Base-by-base conservation (phyloP, 1,140 invertebrate species). In the Drosophila subobscura region DNA sequence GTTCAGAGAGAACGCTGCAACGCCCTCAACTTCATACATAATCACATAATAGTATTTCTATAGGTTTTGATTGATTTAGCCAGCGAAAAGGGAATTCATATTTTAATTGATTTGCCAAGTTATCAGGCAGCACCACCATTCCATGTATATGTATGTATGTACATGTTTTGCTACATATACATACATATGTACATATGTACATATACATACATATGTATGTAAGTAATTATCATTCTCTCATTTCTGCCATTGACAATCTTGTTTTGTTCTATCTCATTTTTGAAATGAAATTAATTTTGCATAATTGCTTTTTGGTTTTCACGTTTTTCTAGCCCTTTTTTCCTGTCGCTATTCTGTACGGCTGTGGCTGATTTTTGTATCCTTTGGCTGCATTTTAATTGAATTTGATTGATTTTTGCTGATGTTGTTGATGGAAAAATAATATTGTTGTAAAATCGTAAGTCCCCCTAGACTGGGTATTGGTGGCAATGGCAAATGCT, bases 371-470 rank as follows among this genome's bases (percentile, higher is more conserved):
- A 53, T 68, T 78, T 75, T 75, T 72, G 53, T 68, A 40, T 73
- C 66, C 66, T 61, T 64, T 50, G 67, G 78, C 74, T 37, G 78
- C 63, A 67, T 65, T 88, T 83, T 88, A 88, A 88, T 88, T 88
- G 83, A 88, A 83, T 75, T 79, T 88, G 83, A 88, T 88, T 88
- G 83, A 88, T 88, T 88, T 85, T 83, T 88, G 78, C 78, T 83
- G 78, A 86, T 81, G 63, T 75, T 85, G 81, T 70, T 86, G 81
- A 86, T 88, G 74, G 64, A 88, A 88, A 72, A 88, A 88, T 88
- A 88, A 88, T 88, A 86, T 86, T 86, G 83, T 88, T 88, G 81
- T 85, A 86, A 86, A 88, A 81, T 88, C 78, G 81, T 81, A 78
- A 83, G 60, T 16, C 14, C 5, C 12, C 50, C n/a, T 25, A 20